phyloP scores from a whole-genome alignment of 2,888 invertebrate species.

The Leptopilina drosophilae region DNA sequence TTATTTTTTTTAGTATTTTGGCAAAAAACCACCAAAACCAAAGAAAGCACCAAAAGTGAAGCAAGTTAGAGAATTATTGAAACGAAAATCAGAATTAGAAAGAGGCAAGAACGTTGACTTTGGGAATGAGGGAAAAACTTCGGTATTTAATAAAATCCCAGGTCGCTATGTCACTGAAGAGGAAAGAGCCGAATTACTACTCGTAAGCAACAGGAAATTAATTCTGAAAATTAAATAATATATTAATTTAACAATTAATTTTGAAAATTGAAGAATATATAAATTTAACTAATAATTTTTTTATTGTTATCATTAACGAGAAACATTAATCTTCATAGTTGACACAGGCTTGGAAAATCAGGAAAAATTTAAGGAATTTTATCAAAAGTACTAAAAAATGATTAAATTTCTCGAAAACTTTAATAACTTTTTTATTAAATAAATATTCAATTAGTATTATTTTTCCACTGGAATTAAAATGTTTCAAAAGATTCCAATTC shows the following conservation, averaged over 20 bases:
- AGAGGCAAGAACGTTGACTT: conserved; percentile 62
- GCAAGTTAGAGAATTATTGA: conserved; percentile 13
- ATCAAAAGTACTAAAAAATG: too few relatives aligned
- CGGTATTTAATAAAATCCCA: conserved; percentile 76
- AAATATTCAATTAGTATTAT: too few relatives aligned
- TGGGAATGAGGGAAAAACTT: conserved; percentile 1
- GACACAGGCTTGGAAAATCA: too few relatives aligned
- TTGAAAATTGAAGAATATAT: not conserved
- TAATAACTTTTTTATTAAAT: too few relatives aligned
- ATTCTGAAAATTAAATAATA: too few relatives aligned
- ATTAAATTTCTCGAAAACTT: too few relatives aligned
- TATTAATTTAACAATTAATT: too few relatives aligned
- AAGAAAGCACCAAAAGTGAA: conserved; percentile 5
- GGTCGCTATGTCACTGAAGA: conserved; percentile 82
- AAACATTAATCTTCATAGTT: too few relatives aligned
- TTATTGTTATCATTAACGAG: too few relatives aligned
- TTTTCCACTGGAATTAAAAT: too few relatives aligned
- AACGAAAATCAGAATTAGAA: conserved; percentile 74
- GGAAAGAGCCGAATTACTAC: conserved; percentile 81
- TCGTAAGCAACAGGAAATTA: conserved; percentile 75
- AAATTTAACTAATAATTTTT: not conserved
- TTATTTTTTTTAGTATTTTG: conserved; percentile 60
- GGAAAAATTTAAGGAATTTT: too few relatives aligned
- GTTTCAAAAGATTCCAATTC: too few relatives aligned
- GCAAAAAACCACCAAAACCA: conserved; percentile 59